These are phyloP conservation scores for Spondyliosoma cantharus DNA, from an alignment of 2,797 vertebrate genomes.

Conservation along the genomic window DNA sequence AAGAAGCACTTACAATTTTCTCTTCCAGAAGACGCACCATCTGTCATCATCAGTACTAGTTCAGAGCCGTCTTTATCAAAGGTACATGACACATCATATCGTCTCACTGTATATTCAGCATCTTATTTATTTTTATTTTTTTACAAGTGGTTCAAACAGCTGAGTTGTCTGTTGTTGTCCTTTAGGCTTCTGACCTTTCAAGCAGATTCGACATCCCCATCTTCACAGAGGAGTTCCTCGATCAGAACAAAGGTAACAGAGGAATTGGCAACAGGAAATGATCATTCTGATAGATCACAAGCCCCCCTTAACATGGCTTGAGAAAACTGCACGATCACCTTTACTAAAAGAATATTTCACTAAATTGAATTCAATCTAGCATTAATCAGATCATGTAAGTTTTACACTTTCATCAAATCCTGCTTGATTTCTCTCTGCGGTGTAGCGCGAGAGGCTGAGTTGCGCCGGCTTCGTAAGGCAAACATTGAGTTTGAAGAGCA, in stretches of 20 bases:
- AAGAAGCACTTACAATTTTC: conserved; percentile 16
- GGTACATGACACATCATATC: conserved; percentile 64
- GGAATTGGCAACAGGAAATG: background rate
- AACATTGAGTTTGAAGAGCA: conserved; percentile 98
- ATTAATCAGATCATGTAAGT: background rate
- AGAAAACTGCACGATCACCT: background rate
- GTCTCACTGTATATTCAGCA: background rate
- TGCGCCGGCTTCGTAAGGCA: conserved; percentile 94
- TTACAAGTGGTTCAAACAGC: background rate
- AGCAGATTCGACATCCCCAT: conserved; percentile 95
- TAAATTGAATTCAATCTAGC: background rate
- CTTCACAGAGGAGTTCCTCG: conserved; percentile 98
- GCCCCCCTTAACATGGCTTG: too few relatives aligned
- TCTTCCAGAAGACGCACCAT: conserved; percentile 83
- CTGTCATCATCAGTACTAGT: conserved; percentile 80
- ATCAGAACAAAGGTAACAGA: conserved; percentile 96
- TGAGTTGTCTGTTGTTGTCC: conserved; percentile 28
- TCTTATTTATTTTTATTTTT: too few relatives aligned
- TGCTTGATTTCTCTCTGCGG: background rate
- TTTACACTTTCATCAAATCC: background rate
- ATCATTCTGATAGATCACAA: background rate
- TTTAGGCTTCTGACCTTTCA: conserved; percentile 85
- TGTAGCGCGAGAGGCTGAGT: conserved; percentile 93
- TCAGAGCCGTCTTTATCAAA: conserved; percentile 80
- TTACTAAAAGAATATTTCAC: too few relatives aligned